Base-by-base conservation (phyloP, 2,888 invertebrate species). In the Mesochorus sp. region DNA sequence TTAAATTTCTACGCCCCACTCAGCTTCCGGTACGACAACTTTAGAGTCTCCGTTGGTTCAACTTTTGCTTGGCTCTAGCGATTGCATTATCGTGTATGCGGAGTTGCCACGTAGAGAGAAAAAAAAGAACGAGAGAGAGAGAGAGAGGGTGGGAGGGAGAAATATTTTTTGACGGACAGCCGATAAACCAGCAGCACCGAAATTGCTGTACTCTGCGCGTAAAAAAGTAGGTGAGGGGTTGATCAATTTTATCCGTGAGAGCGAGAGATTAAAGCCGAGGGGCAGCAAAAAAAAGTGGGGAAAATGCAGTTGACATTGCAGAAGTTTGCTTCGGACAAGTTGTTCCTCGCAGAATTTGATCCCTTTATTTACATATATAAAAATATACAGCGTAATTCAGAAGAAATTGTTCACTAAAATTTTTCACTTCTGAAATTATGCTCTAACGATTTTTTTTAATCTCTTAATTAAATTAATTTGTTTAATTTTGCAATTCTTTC, bases 131-230 rank as follows among this genome's bases (percentile, higher is more conserved):
- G 42, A 34, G 31, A 28, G 28, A 34, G 10, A 55, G 14, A 39
- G 47, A 26, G 8, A 14, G 42, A 34, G 31, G 21, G 28, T 26
- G 10, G 49, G 14, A 39, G 47, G 19, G 8, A 14, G 51, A 28
- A 57, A 64, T 64, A 57, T 64, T 70, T 28, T 71, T 49, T 70
- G 73, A 77, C 49, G 64, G 70, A 70, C 78, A 78, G 70, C 42
- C 70, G 64, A 78, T 74, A 70, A 78, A 59, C 53, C 21, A 37
- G 28, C 21, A 51, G 64, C 37, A 59, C 37, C 42, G 31, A 51
- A 73, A 67, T 67, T 53, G 3, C 31, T 19, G 47, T 34, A 34
- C 62, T 34, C 19, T 14, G 39, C 53, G 14, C 10, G 17, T n/a
- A n/a, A n/a, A 67, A 47, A 47, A 19, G 10, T 21, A 28, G 42